Evolutionary conservation across 2,797 vertebrate genomes (phyloP), one percentile per base, ranked within the genome.

Genomic region (Catostomus latipinnis): DNA sequence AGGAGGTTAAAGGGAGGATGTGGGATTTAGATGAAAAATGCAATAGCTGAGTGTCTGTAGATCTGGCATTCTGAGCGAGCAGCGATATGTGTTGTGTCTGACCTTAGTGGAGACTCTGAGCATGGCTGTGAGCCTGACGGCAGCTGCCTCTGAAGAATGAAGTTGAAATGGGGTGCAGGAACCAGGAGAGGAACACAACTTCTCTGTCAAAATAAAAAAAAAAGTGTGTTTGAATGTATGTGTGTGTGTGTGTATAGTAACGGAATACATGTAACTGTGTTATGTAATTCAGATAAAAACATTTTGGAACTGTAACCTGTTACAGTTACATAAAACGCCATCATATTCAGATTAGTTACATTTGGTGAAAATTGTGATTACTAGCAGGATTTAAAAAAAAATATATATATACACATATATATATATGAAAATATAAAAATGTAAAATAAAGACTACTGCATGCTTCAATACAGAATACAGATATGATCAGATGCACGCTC

Each of bases 61-160:
- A 68, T 76, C 53, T 68, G 63, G 63, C 16, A 22, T 22, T 57
- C 8, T 22, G 65, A 77, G 18, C 1, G 22, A 22, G 66, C 49
- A 34, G 14, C 2, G 5, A 49, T 68, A 58, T 46, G 49, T 57
- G 73, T 65, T 43, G 45, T 1, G 56, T 34, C 71, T 18, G 58
- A 95, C 90, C 87, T 95, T 94, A 76, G 92, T 91, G 0, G 81
- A 89, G 60, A 91, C 92, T 80, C 89, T 93, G 62, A 93, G 84
- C 91, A 93, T 80, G 43, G 91, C 86, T 56, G 93, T 87, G 80
- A 91, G 89, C 70, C 62, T 89, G 69, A 86, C 79, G 56, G 90
- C 72, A 76, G 90, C 82, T 74, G 90, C 85, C 16, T 92, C 88
- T 4, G 86, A 79, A 11, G 93, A 84, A 0, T 87, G 79, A 54